Base-by-base conservation (phyloP, 2,888 invertebrate species). In the Nephrocerus scutellatus region DNA sequence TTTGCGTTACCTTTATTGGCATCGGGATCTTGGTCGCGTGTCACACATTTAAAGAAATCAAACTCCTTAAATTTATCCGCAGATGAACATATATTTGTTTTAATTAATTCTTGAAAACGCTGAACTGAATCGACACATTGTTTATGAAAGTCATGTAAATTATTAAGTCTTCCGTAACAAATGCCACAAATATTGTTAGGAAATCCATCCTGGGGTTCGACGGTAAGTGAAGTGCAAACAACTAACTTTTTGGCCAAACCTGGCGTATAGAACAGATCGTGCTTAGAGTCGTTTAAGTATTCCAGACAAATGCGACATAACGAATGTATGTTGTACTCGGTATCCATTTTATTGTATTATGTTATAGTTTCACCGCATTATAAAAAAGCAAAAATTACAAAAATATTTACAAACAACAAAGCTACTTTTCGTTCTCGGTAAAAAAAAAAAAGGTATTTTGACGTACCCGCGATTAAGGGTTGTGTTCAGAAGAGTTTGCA, bases 291-390 rank as follows among this genome's bases (percentile, higher is more conserved):
- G 46, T 52, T 58, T n/a, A 63, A 36, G 30, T 53, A 51, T 41
- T 59, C 56, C 14, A 63, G 44, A 35, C 63, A 63, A 20, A 66
- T 62, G 20, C 66, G 65, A 48, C 63, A 63, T 39, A 62, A 50
- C 39, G 62, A 54, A 38, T 63, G 50, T 32, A 60, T 55, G 39
- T 52, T 53, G 26, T 49, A 54, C 31, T 39, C 36, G 14, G 41
- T 41, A 9, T 49, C 42, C 51, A 59, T 43, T 39, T 26, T 6
- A 15, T 38, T 22, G 33, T 36, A 33, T 30, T 19, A 19, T 28
- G n/a, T 20, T 28, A n/a, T 3, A n/a, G n/a, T n/a, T n/a, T n/a
- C n/a, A n/a, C n/a, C n/a, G n/a, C n/a, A n/a, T n/a, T n/a, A n/a
- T n/a, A n/a, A n/a, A n/a, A n/a, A n/a, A n/a, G n/a, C n/a, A n/a